Evolutionary conservation across 2,888 invertebrate genomes (phyloP).

Genomic region (Anthophora plumipes): DNA sequence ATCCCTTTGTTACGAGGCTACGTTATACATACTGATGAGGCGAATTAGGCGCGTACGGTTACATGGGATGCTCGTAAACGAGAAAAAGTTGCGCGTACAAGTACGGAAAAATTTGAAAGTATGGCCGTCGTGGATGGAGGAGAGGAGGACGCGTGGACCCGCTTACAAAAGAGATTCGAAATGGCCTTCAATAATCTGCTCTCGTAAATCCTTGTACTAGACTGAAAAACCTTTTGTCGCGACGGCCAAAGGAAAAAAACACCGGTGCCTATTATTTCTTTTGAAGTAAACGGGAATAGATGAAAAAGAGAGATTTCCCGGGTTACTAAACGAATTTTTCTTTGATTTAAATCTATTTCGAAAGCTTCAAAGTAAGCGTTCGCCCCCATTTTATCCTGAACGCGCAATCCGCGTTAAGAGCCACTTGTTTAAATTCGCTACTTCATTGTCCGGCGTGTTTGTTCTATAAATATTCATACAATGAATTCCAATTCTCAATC

Average conservation of each 20-base stretch:
- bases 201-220: not conserved
- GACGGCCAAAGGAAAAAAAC: not conserved
- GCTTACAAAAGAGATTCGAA: slow-evolving; percentile 20
- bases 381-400: too few species aligned
- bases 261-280: not conserved
- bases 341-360: not conserved
- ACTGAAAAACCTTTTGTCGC: not conserved
- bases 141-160: not conserved
- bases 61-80: slow-evolving; percentile 28
- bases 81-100: slow-evolving; percentile 13
- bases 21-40: slow-evolving; percentile 47
- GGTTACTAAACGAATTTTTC: not conserved
- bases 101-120: slow-evolving; percentile 10
- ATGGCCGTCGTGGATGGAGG: not conserved
- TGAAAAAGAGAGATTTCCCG: not conserved
- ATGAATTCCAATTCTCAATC: too few species aligned
- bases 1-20: slow-evolving; percentile 38
- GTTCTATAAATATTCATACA: too few species aligned
- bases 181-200: slow-evolving; percentile 3
- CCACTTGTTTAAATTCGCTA: not conserved
- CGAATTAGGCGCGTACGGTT: slow-evolving; percentile 34
- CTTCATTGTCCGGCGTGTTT: too few species aligned
- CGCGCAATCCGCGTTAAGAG: not conserved
- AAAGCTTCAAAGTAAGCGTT: too few species aligned
- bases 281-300: not conserved